These are phyloP conservation scores for Drosophila repleta DNA, from an alignment of 1,140 invertebrate genomes.

Conservation along the genomic window DNA sequence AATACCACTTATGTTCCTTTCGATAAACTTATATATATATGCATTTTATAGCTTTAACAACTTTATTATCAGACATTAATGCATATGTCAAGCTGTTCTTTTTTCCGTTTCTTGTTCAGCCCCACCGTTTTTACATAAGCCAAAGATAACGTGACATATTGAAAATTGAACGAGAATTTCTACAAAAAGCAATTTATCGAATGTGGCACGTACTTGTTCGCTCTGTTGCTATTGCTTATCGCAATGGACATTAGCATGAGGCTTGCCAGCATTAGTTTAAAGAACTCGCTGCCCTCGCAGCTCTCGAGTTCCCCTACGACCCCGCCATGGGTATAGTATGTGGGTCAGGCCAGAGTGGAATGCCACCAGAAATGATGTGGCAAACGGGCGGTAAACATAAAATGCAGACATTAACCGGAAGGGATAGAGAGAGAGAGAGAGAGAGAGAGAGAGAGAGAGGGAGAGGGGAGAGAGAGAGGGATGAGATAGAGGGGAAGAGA, in stretches of 20 bases:
- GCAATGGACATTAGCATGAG: conserved; percentile 29
- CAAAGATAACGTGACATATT: conserved; percentile 1
- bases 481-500: not conserved
- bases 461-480: not conserved
- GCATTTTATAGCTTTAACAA: not conserved
- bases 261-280: conserved; percentile 31
- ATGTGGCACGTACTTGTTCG: conserved; percentile 19
- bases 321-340: conserved; percentile 7
- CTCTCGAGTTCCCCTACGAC: not conserved
- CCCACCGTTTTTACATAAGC: not conserved
- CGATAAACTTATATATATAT: not conserved
- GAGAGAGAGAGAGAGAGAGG: not conserved
- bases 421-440: not conserved
- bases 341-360: conserved; percentile 11
- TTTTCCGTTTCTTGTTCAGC: not conserved
- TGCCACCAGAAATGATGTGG: conserved; percentile 15
- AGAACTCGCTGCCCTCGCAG: not conserved
- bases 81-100: not conserved
- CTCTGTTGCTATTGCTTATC: conserved; percentile 17
- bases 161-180: not conserved
- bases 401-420: not conserved
- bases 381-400: conserved; percentile 24
- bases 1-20: too few relatives aligned
- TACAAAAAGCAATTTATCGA: conserved; percentile 11
- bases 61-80: not conserved